Percentiles rank a stretch among this genome's conserved stretches.
phyloP scores from a whole-genome alignment of 2,113 vertebrate genomes.

The Perca fluviatilis region DNA sequence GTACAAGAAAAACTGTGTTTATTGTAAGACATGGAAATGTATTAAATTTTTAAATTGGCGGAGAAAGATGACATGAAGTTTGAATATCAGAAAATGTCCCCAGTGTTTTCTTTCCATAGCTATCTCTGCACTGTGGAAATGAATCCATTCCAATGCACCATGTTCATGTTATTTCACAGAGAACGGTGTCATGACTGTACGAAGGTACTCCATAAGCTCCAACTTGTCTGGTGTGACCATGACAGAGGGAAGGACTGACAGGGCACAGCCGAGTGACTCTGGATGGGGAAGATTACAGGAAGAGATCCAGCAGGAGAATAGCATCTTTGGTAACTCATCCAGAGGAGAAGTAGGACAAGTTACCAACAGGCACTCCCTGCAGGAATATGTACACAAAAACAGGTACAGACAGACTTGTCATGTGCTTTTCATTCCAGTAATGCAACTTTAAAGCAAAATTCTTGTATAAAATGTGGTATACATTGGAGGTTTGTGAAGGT shows the following conservation, averaged over 20 bases:
- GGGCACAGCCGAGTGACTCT: conserved; percentile 23
- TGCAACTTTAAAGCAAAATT: not conserved
- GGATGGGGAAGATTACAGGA: conserved; percentile 75
- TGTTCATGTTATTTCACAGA: conserved; percentile 76
- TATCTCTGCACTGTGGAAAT: too few species aligned
- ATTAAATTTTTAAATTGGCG: fast-evolving
- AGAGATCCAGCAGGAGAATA: conserved; percentile 46
- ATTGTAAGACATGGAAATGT: not conserved
- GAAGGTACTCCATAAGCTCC: conserved; percentile 88
- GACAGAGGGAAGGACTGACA: conserved; percentile 60
- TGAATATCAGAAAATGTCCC: not conserved
- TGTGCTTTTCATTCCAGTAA: not conserved
- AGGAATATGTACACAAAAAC: conserved; percentile 84
- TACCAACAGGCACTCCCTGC: conserved; percentile 80
- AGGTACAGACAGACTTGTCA: conserved; percentile 78
- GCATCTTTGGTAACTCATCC: conserved; percentile 26
- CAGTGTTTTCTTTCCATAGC: not conserved
- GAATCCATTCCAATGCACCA: not conserved
- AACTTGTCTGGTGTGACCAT: conserved; percentile 64
- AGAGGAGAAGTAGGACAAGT: conserved; percentile 48
- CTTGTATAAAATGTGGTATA: not conserved
- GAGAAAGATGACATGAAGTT: not conserved
- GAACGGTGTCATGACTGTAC: conserved; percentile 92
- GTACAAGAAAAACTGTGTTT: not conserved
- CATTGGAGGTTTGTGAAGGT: not conserved